phyloP scores from a whole-genome alignment of 2,113 vertebrate genomes.

The Struthio camelus region DNA sequence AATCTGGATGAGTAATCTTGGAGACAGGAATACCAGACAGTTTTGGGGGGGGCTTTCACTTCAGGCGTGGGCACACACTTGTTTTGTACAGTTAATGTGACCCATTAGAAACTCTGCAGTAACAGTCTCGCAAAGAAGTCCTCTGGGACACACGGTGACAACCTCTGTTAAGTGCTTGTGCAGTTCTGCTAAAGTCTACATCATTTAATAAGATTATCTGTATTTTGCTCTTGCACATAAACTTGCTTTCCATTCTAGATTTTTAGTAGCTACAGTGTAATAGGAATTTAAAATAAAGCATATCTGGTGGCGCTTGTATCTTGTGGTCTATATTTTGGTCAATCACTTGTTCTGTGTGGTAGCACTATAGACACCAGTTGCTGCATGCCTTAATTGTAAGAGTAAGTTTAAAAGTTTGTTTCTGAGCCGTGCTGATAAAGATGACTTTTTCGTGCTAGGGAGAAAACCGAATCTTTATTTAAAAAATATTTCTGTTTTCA shows the following conservation, averaged over 20 bases:
- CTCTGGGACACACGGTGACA: not conserved
- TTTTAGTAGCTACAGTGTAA: conserved; percentile 51
- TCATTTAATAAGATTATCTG: not conserved
- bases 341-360: not conserved
- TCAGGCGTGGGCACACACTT: not conserved
- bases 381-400: not conserved
- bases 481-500: not conserved
- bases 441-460: not conserved
- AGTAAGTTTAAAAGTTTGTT: not conserved
- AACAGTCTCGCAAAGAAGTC: not conserved
- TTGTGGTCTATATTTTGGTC: not conserved
- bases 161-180: not conserved
- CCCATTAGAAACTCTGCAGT: not conserved
- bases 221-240: conserved; percentile 21
- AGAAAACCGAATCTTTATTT: not conserved
- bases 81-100: not conserved
- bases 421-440: not conserved
- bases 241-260: conserved; percentile 11
- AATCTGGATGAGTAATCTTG: not conserved
- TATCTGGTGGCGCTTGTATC: not conserved
- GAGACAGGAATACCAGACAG: not conserved
- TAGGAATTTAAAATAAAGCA: conserved; percentile 69
- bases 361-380: not conserved
- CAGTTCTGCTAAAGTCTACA: not conserved
- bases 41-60: not conserved